Base-by-base conservation (phyloP, 2,113 vertebrate genomes). In the Etheostoma spectabile region DNA sequence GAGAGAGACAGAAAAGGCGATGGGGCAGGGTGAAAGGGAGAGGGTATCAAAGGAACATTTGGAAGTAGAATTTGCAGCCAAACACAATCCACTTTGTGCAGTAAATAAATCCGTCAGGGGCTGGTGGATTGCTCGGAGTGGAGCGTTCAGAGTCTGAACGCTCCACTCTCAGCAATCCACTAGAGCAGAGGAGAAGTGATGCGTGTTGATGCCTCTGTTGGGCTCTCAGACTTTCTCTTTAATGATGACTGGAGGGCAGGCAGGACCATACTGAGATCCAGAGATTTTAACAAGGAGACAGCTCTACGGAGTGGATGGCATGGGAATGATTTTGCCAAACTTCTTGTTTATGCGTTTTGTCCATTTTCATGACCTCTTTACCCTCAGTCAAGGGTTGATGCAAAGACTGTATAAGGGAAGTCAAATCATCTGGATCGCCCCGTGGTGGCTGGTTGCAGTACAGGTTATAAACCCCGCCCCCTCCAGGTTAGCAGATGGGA, bases 211-310 rank as follows among this genome's bases (percentile, higher is more conserved):
- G 84, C 90, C 83, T 91, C 80, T 85, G 76, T 77, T 79, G 86
- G 64, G 72, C 73, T 90, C 86, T 68, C 57, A 42, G 80, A 67
- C 88, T 92, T 77, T 83, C 74, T 75, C 74, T 93, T 88, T 95
- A 94, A 93, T 93, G 92, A 93, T 91, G 89, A 90, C 95, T 93
- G 85, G 80, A 92, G 92, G 92, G 92, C 88, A 90, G 68, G 62
- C 67, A 68, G 65, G 62, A 89, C 91, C 85, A 73, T 62, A 74
- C 90, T 67, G 79, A 89, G 85, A 90, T 57, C 59, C 35, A 64
- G 62, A 84, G 82, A 85, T 89, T 92, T 90, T 92, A 93, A 93
- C 93, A 93, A 94, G 89, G 68, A 83, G 75, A 82, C 80, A 75
- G 75, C 81, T 80, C 67, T 19, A 52, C 64, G 67, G 80, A 64